Evolutionary conservation across 2,113 vertebrate species (phyloP).

Genomic region (Martes martes): DNA sequence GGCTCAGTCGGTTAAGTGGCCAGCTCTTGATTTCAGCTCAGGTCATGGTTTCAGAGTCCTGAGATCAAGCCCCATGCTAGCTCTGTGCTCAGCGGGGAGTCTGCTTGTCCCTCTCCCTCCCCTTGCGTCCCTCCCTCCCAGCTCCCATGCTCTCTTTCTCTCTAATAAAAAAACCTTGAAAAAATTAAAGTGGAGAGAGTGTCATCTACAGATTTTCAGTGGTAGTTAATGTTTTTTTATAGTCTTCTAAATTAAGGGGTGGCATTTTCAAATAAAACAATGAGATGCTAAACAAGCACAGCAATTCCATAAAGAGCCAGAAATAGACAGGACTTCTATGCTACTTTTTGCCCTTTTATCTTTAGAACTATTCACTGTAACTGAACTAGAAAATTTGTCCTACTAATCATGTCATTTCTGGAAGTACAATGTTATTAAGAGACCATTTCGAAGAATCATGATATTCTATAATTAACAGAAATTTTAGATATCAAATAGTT

Average conservation of each 20-base stretch:
- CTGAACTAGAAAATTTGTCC: not conserved
- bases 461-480: not conserved
- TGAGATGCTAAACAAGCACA: not conserved
- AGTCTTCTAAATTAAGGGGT: not conserved
- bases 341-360: not conserved
- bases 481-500: not conserved
- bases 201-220: not conserved
- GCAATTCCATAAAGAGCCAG: not conserved
- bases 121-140: not conserved
- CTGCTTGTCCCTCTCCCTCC: not conserved
- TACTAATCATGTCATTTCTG: not conserved
- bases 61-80: not conserved
- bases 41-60: not conserved
- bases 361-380: not conserved
- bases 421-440: not conserved
- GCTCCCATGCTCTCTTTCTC: not conserved
- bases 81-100: not conserved
- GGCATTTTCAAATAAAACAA: not conserved
- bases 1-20: not conserved
- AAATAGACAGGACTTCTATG: not conserved
- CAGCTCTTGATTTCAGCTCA: not conserved
- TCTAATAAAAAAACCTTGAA: not conserved
- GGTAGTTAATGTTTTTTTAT: not conserved
- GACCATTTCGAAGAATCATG: not conserved
- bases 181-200: not conserved